These are phyloP conservation scores for Drosophila neonasuta DNA, from an alignment of 2,888 invertebrate species.

Conservation along the genomic window DNA sequence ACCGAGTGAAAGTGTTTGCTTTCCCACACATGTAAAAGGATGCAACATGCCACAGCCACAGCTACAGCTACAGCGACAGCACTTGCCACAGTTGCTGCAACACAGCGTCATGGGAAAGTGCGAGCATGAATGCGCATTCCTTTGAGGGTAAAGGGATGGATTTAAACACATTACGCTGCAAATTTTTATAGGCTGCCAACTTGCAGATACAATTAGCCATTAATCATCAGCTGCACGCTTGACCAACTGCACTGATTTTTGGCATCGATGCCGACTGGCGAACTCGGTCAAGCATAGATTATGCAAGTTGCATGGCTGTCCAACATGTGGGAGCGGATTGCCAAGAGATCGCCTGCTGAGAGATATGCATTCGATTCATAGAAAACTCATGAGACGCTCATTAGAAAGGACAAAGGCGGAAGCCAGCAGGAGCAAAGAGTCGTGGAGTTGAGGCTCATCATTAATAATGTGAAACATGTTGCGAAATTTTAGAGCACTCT, in stretches of 20 bases:
- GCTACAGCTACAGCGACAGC: constrained; percentile 40
- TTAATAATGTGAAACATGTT: constrained; percentile 77
- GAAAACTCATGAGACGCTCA: constrained; percentile 63
- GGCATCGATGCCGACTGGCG: constrained; percentile 13
- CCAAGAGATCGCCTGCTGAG: constrained; percentile 49
- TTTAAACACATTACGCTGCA: constrained; percentile 56
- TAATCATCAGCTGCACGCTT: constrained; percentile 53
- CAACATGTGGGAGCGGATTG: constrained; percentile 50
- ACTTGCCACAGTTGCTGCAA: constrained; percentile 10
- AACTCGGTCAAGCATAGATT: constrained; percentile 56
- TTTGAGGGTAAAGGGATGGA: constrained; percentile 21
- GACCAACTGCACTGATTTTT: constrained; percentile 53
- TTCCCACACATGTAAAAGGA: constrained; percentile 63
- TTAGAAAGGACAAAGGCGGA: constrained; percentile 54
- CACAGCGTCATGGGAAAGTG: constrained; percentile 67
- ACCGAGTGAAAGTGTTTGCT: constrained; percentile 67
- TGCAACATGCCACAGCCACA: constrained; percentile 48
- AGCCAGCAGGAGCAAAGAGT: constrained; percentile 22
- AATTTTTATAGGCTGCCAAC: constrained; percentile 15
- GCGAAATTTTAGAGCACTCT: constrained; percentile 70
- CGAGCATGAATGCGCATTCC: constrained; percentile 43
- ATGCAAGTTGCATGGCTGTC: constrained; percentile 43
- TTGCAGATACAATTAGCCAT: constrained; percentile 35
- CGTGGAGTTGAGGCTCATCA: constrained; percentile 52
- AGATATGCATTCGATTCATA: constrained; percentile 30